Evolutionary conservation across 2,888 invertebrate genomes (phyloP).

Genomic region (Pachycephus smyrnensis): DNA sequence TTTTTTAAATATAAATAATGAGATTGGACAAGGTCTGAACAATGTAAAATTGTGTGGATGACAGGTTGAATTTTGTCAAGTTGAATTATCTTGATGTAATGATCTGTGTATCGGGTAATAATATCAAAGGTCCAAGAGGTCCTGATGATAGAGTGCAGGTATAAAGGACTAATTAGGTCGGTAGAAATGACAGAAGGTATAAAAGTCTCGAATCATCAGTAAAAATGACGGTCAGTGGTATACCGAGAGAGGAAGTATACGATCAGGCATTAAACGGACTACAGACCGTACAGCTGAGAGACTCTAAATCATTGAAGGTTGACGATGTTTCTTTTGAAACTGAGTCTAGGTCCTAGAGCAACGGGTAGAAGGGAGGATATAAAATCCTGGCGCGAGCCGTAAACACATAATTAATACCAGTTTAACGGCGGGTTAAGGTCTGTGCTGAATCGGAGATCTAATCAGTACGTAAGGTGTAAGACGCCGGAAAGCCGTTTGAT

Average conservation of each 20-base stretch:
- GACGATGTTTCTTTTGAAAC: conserved; percentile 6
- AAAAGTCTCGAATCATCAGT: neutral
- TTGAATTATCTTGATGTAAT: neutral
- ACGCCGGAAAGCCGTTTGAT: conserved; percentile 8
- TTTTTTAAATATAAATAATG: neutral
- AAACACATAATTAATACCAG: conserved; percentile 9
- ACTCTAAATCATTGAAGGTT: conserved; percentile 1
- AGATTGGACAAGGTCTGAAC: neutral
- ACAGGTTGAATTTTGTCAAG: neutral
- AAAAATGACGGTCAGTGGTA: neutral
- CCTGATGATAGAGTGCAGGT: neutral
- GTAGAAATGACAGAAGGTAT: neutral
- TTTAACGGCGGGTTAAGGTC: conserved; percentile 7
- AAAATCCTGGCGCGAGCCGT: conserved; percentile 3
- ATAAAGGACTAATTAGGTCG: conserved; percentile 3
- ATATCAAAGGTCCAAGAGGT: neutral
- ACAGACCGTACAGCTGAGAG: neutral
- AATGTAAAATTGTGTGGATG: neutral
- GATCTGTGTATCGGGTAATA: neutral
- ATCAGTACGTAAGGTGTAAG: conserved; percentile 8
- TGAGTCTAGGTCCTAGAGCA: neutral
- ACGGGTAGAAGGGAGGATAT: neutral
- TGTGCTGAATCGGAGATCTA: conserved; percentile 4
- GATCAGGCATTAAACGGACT: conserved; percentile 2
- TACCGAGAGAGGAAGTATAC: neutral